Evolutionary conservation across 2,113 vertebrate genomes (phyloP).

Genomic region (Eretmodus cyanostictus): DNA sequence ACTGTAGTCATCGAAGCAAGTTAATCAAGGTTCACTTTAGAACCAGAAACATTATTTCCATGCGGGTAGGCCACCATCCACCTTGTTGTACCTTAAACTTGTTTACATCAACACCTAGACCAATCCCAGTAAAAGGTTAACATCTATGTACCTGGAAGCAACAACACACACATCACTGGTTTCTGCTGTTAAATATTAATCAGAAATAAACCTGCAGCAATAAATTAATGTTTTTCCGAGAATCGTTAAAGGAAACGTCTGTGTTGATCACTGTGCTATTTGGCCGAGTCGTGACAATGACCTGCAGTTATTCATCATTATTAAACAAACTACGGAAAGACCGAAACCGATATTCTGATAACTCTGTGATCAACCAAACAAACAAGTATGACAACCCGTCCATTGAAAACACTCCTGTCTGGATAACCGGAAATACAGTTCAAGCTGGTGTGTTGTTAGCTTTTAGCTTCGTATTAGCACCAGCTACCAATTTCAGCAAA

Average conservation of each 20-base stretch:
- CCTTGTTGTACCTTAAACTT: conserved; percentile 19
- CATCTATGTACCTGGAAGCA: neutral
- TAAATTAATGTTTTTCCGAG: neutral
- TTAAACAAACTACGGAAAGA: neutral
- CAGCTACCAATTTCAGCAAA: neutral
- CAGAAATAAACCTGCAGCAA: neutral
- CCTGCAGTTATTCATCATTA: neutral
- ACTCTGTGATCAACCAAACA: neutral
- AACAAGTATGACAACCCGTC: neutral
- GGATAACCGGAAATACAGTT: neutral
- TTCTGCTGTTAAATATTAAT: neutral
- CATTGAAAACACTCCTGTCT: neutral
- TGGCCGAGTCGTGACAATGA: neutral
- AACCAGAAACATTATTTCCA: neutral
- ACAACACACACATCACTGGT: neutral
- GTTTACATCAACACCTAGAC: neutral
- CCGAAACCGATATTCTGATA: accelerated
- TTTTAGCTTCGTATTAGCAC: conserved; percentile 25
- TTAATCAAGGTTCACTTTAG: neutral
- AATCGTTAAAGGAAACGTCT: neutral
- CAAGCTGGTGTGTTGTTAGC: conserved; percentile 39
- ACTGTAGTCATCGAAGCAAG: neutral
- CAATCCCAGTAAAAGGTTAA: neutral
- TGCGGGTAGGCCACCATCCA: conserved; percentile 16
- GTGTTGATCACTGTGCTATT: neutral